A percentile compares a stretch with the other conserved stretches of the same genome.
Evolutionary conservation across 2,888 invertebrate species (phyloP).

Genomic region (Mesochorus sp.): DNA sequence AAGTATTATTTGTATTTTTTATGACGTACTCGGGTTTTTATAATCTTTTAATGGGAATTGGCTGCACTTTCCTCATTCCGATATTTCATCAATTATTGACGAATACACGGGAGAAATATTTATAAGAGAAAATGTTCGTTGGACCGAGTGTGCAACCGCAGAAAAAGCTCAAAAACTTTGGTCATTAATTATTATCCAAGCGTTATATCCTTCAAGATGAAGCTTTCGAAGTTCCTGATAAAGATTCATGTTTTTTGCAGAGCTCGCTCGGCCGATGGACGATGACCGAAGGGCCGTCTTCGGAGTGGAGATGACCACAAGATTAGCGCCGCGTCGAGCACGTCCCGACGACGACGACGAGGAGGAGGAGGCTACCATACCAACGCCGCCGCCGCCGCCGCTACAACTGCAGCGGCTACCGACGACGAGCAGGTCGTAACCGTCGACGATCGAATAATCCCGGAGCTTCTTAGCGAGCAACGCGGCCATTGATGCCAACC

Average conservation of each 20-base stretch:
- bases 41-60: too few species aligned
- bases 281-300: constrained; percentile 71
- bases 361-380: constrained; percentile 53
- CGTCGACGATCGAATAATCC: constrained; percentile 56
- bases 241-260: constrained; percentile 46
- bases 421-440: constrained; percentile 54
- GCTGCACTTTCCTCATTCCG: too few species aligned
- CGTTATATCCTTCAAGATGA: too few species aligned
- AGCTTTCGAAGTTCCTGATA: not conserved
- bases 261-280: constrained; percentile 65
- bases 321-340: constrained; percentile 75
- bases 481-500: constrained; percentile 72
- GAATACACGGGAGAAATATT: too few species aligned
- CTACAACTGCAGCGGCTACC: constrained; percentile 59
- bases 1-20: too few species aligned
- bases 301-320: constrained; percentile 75
- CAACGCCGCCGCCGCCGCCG: constrained; percentile 71
- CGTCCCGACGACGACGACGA: constrained; percentile 74
- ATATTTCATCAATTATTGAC: too few species aligned
- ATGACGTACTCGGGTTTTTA: too few species aligned
- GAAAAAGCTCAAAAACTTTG: too few species aligned
- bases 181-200: too few species aligned
- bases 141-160: too few species aligned
- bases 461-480: constrained; percentile 67
- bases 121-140: too few species aligned